A percentile compares a stretch with the other conserved stretches of the same genome.
phyloP scores from a whole-genome alignment of 1,140 invertebrate species.

The Macrosteles quadrilineatus region DNA sequence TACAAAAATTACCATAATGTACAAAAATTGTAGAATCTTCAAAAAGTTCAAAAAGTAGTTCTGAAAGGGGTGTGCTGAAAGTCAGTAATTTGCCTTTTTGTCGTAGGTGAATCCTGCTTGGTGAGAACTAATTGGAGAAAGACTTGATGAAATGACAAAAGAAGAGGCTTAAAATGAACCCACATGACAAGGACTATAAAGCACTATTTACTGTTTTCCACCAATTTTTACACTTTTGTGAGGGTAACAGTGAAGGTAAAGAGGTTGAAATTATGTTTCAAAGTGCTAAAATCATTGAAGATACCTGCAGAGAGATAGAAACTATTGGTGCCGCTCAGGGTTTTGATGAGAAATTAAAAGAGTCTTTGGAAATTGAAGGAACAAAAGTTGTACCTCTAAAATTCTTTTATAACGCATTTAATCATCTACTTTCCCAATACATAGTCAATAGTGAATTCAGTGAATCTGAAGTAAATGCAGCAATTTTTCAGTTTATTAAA shows the following conservation, averaged over 20 bases:
- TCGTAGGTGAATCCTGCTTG: not conserved
- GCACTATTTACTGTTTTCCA: constrained; percentile 60
- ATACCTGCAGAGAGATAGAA: constrained; percentile 49
- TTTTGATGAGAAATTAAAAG: constrained; percentile 44
- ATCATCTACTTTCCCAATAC: constrained; percentile 48
- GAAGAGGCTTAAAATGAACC: not conserved
- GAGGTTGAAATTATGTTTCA: constrained; percentile 55
- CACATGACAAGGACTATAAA: not conserved
- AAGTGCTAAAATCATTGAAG: constrained; percentile 54
- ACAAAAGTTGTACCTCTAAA: constrained; percentile 39
- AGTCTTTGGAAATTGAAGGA: constrained; percentile 44
- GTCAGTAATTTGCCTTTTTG: not conserved
- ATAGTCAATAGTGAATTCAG: constrained; percentile 42
- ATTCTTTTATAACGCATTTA: constrained; percentile 45
- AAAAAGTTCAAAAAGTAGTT: too few relatives aligned
- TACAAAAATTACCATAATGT: not conserved
- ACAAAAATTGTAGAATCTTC: too few relatives aligned
- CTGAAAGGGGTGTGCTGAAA: too few relatives aligned
- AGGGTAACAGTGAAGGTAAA: constrained; percentile 47
- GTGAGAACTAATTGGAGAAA: too few relatives aligned
- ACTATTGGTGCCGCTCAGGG: constrained; percentile 31
- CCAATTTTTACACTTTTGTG: constrained; percentile 37
- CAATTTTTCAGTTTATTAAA: constrained; percentile 11
- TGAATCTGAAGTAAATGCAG: constrained; percentile 36
- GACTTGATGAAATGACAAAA: not conserved